phyloP scores from a whole-genome alignment of 2,888 invertebrate genomes.

The Branchipolynoe longqiensis region DNA sequence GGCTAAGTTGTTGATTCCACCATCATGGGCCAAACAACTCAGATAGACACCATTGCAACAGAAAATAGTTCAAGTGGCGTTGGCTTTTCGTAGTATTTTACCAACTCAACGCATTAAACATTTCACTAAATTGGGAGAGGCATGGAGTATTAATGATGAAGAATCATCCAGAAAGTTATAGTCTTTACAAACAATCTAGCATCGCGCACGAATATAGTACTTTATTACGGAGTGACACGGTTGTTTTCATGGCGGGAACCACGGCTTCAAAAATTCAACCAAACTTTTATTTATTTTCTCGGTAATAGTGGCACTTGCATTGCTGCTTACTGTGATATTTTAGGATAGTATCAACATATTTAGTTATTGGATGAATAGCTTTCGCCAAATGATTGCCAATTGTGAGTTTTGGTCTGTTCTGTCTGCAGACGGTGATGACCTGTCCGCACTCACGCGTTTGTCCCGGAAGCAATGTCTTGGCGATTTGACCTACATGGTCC shows the following conservation, averaged over 20 bases:
- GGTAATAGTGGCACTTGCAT: no score
- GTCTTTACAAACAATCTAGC: neutral
- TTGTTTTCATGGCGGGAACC: slow-evolving; percentile 44
- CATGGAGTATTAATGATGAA: no score
- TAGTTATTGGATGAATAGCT: neutral
- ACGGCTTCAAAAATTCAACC: slow-evolving; percentile 37
- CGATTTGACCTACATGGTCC: no score
- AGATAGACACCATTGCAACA: neutral
- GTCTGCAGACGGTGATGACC: slow-evolving; percentile 35
- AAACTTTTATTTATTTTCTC: no score
- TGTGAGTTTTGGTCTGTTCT: neutral
- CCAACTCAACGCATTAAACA: neutral
- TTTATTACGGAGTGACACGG: neutral
- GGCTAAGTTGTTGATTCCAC: slow-evolving; percentile 7
- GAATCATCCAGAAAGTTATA: no score
- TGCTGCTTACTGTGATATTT: neutral
- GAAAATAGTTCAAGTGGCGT: neutral
- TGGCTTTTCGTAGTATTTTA: neutral
- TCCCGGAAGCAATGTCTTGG: slow-evolving; percentile 16
- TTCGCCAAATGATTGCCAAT: neutral
- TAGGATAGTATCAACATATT: neutral
- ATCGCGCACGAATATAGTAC: neutral
- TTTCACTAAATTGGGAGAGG: neutral
- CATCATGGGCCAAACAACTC: slow-evolving; percentile 24
- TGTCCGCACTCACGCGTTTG: neutral